These are phyloP conservation scores for Sycophila texana DNA, from an alignment of 2,888 invertebrate species.

Conservation along the genomic window DNA sequence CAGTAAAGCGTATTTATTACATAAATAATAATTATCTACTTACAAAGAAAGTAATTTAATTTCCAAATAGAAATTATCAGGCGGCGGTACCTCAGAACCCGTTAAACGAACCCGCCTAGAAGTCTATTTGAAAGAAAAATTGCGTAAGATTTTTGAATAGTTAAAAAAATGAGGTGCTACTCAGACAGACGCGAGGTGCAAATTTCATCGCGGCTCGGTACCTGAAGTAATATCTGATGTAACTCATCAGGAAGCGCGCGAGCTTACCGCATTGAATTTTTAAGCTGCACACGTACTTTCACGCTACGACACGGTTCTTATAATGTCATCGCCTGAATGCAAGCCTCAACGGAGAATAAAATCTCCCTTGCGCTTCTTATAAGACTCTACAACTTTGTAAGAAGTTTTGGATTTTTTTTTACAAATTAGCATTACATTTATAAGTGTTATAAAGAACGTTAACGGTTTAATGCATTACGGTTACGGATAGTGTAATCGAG, in stretches of 20 bases:
- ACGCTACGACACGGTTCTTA: too few relatives aligned
- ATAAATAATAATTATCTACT: background rate
- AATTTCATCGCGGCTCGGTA: conserved; percentile 8
- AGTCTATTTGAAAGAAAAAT: background rate
- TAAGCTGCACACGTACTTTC: background rate
- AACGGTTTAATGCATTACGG: too few relatives aligned
- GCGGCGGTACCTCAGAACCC: background rate
- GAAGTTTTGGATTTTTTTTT: too few relatives aligned
- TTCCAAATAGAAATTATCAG: background rate
- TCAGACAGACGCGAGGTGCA: background rate
- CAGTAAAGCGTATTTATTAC: background rate
- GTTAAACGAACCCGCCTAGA: too few relatives aligned
- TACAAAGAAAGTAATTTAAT: background rate
- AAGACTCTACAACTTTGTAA: too few relatives aligned
- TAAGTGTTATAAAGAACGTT: too few relatives aligned
- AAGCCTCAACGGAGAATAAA: background rate
- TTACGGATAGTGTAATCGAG: too few relatives aligned
- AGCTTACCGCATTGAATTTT: conserved; percentile 11
- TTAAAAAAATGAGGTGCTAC: background rate
- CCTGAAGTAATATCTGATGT: conserved; percentile 45
- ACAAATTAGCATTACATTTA: too few relatives aligned
- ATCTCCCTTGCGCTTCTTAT: background rate
- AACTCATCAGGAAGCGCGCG: conserved; percentile 37
- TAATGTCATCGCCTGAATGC: background rate
- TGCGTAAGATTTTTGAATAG: conserved; percentile 11